A percentile compares a stretch with the other conserved stretches of the same genome.
Conservation (phyloP, 2,888 invertebrate species). For the Chloromyia formosa region DNA sequence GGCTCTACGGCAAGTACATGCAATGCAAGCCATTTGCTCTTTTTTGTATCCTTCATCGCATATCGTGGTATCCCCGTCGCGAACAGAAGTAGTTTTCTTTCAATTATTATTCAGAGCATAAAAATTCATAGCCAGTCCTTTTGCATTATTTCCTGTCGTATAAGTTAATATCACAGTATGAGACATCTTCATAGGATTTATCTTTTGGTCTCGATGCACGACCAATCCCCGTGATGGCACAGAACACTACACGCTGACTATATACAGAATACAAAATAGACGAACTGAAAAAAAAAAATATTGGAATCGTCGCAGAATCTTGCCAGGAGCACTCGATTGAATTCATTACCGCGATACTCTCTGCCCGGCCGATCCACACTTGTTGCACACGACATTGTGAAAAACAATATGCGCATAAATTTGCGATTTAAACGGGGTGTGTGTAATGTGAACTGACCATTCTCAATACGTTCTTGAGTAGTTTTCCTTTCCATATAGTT, state of each 20-base stretch:
- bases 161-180: constrained; percentile 38
- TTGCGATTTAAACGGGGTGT: constrained; percentile 42
- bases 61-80: background rate
- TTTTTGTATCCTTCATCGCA: background rate
- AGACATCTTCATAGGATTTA: constrained; percentile 40
- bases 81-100: constrained; percentile 17
- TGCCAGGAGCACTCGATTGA: constrained; percentile 12
- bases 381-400: constrained; percentile 9
- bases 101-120: constrained; percentile 33
- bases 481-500: background rate
- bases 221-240: background rate
- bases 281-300: too few relatives aligned
- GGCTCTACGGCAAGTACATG: background rate
- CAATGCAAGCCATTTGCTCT: background rate
- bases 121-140: constrained; percentile 44
- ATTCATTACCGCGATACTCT: constrained; percentile 22
- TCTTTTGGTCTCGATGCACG: constrained; percentile 29
- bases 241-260: background rate
- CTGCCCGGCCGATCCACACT: background rate
- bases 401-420: constrained; percentile 44
- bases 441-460: constrained; percentile 39
- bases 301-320: too few relatives aligned
- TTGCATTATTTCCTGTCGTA: constrained; percentile 44
- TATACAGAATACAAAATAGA: too few relatives aligned
- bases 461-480: constrained; percentile 1